phyloP scores from a whole-genome alignment of 2,113 vertebrate genomes.

The Rhinoderma darwinii region DNA sequence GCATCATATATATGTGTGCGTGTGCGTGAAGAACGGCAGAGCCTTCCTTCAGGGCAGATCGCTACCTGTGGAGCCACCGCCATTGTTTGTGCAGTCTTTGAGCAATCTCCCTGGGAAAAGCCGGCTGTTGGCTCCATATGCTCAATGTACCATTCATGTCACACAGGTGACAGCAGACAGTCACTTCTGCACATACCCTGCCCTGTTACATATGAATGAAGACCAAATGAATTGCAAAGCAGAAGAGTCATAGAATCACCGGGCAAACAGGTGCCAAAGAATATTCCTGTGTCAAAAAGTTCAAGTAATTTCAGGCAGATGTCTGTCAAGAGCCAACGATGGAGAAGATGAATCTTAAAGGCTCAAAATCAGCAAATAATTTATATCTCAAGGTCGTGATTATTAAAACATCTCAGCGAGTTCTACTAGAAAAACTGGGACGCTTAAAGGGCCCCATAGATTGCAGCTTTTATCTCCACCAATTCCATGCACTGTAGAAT shows the following conservation, averaged over 20 bases:
- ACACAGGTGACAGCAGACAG: conserved; percentile 28
- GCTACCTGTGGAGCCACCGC: not conserved
- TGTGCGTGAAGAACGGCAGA: too few relatives aligned
- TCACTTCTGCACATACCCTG: conserved; percentile 21
- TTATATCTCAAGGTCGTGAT: not conserved
- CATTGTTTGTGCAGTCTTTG: not conserved
- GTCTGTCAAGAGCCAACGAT: not conserved
- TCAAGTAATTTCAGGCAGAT: not conserved
- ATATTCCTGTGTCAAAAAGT: not conserved
- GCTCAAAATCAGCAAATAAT: not conserved
- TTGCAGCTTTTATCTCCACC: not conserved
- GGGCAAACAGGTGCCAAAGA: not conserved
- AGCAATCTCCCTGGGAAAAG: conserved; percentile 19
- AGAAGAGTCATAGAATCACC: not conserved
- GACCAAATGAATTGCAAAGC: not conserved
- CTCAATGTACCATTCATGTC: conserved; percentile 5
- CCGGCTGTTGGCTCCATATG: conserved; percentile 33
- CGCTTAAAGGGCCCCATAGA: too few relatives aligned
- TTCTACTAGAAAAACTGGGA: not conserved
- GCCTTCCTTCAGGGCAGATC: not conserved
- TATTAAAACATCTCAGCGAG: not conserved
- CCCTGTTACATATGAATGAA: conserved; percentile 50
- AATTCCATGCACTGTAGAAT: not conserved
- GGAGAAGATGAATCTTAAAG: not conserved
- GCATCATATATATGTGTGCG: not conserved